Evolutionary conservation across 2,888 invertebrate species (phyloP), one percentile per base, ranked within the genome.

Genomic region (Rhodophaea formosa): DNA sequence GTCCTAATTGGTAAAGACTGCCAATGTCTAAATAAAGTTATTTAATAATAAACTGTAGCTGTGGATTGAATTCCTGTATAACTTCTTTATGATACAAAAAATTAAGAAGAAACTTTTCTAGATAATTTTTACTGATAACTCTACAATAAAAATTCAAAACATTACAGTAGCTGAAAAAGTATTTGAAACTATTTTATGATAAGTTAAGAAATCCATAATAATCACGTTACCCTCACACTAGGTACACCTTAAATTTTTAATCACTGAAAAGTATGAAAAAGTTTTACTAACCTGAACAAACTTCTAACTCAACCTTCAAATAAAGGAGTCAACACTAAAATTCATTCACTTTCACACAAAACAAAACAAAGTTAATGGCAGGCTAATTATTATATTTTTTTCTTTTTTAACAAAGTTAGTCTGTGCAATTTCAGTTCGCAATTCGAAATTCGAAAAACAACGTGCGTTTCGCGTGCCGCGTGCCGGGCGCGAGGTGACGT

Each of bases 381-480:
- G 29, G 10, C 14, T 29, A 43, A 39, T 23, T 23, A 39, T n/a
- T n/a, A n/a, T n/a, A n/a, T n/a, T n/a, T n/a, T n/a, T n/a, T n/a
- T n/a, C n/a, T n/a, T n/a, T n/a, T n/a, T n/a, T n/a, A n/a, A n/a
- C 30, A 39, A 14, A 39, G 7, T 47, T 29, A 56, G 29, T 29
- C 39, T 56, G 49, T 49, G 56, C 45, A 32, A 54, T 32, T 55
- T 55, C 17, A 29, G 53, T 55, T 46, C 45, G 7, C 17, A 55
- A 52, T 57, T 65, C 63, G 65, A 69, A 55, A 52, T 57, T 65
- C 63, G 65, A 69, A 69, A 72, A 17, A 61, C 60, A 32, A 7
- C 69, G 72, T 67, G 67, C 62, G 65, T 64, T 64, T 67, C 70
- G 69, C 67, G 70, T 65, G 70, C 72, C 84, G 82, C 84, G 84